These are phyloP conservation scores for Myotis pilosus DNA, from an alignment of 2,797 vertebrate species.

Conservation along the genomic window DNA sequence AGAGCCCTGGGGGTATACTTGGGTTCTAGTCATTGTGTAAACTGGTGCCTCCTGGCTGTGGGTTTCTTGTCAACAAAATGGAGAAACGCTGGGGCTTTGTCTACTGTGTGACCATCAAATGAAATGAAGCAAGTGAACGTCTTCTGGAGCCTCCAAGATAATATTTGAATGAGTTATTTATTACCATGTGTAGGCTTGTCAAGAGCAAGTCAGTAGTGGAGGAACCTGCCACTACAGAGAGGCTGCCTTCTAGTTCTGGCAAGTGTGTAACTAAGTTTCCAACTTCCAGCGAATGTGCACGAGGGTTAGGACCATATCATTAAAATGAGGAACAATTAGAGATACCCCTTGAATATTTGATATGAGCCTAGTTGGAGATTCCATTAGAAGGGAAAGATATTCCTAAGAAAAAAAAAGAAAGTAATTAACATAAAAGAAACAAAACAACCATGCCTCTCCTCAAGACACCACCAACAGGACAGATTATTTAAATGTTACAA, in stretches of 20 bases:
- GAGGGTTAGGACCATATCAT: not conserved
- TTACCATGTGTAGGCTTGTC: not conserved
- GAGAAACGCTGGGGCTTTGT: not conserved
- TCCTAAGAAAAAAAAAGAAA: not conserved
- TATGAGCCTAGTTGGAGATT: not conserved
- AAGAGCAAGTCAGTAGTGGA: not conserved
- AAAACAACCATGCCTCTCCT: not conserved
- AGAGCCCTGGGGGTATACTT: not conserved
- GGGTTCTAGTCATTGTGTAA: not conserved
- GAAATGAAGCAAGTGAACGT: not conserved
- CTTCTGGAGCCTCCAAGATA: not conserved
- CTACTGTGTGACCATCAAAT: not conserved
- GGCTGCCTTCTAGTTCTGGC: too few species aligned
- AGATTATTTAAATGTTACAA: not conserved
- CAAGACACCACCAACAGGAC: not conserved
- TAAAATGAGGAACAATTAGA: not conserved
- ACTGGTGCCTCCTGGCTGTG: not conserved
- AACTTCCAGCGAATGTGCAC: not conserved
- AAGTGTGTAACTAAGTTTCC: not conserved
- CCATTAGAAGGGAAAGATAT: not conserved
- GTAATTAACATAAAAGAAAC: not conserved
- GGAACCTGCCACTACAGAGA: not conserved
- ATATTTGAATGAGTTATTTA: not conserved
- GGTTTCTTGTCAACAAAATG: not conserved
- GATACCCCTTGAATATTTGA: not conserved